These are phyloP conservation scores for Gallinago media DNA, from an alignment of 2,113 vertebrate genomes.

Conservation along the genomic window DNA sequence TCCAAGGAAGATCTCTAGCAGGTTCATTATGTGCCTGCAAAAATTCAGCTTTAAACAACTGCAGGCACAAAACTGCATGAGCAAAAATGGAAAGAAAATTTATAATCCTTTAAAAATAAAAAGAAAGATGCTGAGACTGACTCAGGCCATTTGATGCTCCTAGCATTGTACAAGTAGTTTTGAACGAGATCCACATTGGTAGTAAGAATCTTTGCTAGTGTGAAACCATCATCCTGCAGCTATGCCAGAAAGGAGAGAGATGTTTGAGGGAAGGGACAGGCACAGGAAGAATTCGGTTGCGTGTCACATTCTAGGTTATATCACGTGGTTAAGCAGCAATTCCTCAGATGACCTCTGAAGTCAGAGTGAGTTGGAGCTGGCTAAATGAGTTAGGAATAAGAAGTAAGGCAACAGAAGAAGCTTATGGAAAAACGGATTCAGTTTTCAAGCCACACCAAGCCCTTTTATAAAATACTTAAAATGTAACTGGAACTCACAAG, in stretches of 20 bases:
- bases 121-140: background rate
- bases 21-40: background rate
- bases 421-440: background rate
- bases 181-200: background rate
- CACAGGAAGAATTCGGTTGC: background rate
- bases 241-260: background rate
- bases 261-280: background rate
- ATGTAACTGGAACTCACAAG: background rate
- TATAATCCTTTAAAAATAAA: background rate
- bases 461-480: background rate
- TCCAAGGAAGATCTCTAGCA: background rate
- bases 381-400: background rate
- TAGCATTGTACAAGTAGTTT: background rate
- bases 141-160: background rate
- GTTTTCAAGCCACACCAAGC: background rate
- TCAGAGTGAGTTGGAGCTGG: background rate
- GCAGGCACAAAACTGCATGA: background rate
- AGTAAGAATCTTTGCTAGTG: background rate
- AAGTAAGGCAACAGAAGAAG: background rate
- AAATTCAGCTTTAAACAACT: background rate
- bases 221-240: background rate
- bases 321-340: background rate
- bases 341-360: background rate
- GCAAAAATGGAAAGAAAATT: background rate
- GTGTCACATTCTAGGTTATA: background rate